Conservation (phyloP, 2,888 invertebrate genomes). For the Oscheius sp. region DNA sequence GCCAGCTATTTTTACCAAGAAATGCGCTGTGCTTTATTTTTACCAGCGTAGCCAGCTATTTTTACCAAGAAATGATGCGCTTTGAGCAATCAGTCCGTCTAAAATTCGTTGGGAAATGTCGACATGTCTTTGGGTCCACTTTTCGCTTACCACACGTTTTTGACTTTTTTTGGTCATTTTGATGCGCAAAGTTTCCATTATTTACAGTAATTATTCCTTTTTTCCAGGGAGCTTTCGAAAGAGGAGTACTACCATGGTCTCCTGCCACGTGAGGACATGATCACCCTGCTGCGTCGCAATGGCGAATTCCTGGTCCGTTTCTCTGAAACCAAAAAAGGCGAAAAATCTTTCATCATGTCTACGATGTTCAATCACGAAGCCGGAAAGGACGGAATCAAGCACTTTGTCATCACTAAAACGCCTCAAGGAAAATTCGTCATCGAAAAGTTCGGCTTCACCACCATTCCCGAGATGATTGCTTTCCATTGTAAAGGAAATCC, state of each 20-base stretch:
- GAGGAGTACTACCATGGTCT: constrained; percentile 5
- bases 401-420: constrained; percentile 43
- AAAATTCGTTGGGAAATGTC: too few species aligned
- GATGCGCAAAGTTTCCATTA: too few species aligned
- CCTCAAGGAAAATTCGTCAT: constrained; percentile 39
- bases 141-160: too few species aligned
- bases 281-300: constrained; percentile 49
- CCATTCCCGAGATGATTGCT: constrained; percentile 38
- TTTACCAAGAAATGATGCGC: too few species aligned
- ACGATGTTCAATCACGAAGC: constrained; percentile 52
- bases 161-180: too few species aligned
- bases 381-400: constrained; percentile 50
- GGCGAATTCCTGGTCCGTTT: constrained; percentile 60
- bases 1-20: too few species aligned
- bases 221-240: too few species aligned
- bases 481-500: constrained; percentile 27
- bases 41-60: too few species aligned
- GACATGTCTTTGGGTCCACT: too few species aligned
- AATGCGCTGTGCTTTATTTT: too few species aligned
- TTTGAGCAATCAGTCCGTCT: too few species aligned
- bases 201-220: too few species aligned
- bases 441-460: constrained; percentile 39
- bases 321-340: constrained; percentile 53
- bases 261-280: constrained; percentile 11
- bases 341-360: constrained; percentile 53